Conservation (phyloP, 2,888 invertebrate genomes). For the Hecatera dysodea region DNA sequence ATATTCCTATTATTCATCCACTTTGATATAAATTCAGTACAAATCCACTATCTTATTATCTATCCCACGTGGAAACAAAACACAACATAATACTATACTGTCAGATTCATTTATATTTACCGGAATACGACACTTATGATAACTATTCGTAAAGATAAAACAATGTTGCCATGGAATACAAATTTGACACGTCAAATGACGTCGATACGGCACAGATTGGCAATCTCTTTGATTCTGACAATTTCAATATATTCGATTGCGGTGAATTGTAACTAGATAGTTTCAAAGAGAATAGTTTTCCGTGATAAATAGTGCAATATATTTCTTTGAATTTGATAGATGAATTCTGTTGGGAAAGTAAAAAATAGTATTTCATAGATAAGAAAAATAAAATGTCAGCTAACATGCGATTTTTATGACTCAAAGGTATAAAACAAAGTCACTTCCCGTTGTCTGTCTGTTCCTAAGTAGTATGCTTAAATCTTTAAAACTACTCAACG, state of each 20-base stretch:
- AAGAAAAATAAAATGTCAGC: no score
- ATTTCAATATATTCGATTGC: not conserved
- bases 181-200: not conserved
- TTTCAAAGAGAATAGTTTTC: not conserved
- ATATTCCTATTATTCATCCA: not conserved
- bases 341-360: not conserved
- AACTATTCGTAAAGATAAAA: not conserved
- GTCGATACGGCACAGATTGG: not conserved
- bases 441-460: no score
- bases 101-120: conserved; percentile 2
- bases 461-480: no score
- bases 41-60: not conserved
- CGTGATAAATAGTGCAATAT: not conserved
- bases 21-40: conserved; percentile 8
- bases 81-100: not conserved
- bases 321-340: not conserved
- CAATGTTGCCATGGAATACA: not conserved
- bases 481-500: no score
- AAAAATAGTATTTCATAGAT: not conserved
- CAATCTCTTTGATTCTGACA: not conserved
- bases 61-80: not conserved
- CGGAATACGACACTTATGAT: conserved; percentile 18
- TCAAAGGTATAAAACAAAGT: no score
- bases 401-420: no score
- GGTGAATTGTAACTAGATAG: no score